phyloP scores from a whole-genome alignment of 2,888 invertebrate genomes.

The Junonia oenone region DNA sequence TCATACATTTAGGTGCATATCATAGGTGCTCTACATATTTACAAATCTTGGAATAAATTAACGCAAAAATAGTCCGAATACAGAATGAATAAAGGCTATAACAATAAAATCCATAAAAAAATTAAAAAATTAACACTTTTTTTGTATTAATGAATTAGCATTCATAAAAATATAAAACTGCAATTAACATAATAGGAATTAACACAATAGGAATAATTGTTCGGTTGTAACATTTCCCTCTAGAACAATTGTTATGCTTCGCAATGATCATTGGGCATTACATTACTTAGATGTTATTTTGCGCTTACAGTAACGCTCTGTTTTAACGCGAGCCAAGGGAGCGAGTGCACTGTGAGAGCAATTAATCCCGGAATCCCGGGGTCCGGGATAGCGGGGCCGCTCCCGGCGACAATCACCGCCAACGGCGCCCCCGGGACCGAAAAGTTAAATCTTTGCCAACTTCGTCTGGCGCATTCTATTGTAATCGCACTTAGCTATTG shows the following conservation, averaged over 20 bases:
- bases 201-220: not conserved
- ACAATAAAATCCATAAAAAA: too few relatives aligned
- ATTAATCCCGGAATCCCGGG: constrained; percentile 54
- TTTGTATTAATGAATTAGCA: too few relatives aligned
- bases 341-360: constrained; percentile 60
- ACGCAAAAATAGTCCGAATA: too few relatives aligned
- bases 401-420: constrained; percentile 70
- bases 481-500: constrained; percentile 38
- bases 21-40: too few relatives aligned
- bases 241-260: constrained; percentile 18
- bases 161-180: not conserved
- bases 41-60: too few relatives aligned
- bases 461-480: constrained; percentile 39
- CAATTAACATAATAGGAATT: not conserved
- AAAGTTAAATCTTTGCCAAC: constrained; percentile 75
- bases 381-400: constrained; percentile 37
- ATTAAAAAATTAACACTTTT: too few relatives aligned
- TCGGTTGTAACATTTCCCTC: constrained; percentile 2
- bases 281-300: constrained; percentile 69
- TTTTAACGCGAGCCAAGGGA: constrained; percentile 69
- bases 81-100: too few relatives aligned
- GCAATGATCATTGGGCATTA: constrained; percentile 63
- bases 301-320: constrained; percentile 58
- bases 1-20: too few relatives aligned
- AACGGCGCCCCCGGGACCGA: constrained; percentile 69